Conservation (phyloP, 2,113 vertebrate species). For the Cariama cristata region DNA sequence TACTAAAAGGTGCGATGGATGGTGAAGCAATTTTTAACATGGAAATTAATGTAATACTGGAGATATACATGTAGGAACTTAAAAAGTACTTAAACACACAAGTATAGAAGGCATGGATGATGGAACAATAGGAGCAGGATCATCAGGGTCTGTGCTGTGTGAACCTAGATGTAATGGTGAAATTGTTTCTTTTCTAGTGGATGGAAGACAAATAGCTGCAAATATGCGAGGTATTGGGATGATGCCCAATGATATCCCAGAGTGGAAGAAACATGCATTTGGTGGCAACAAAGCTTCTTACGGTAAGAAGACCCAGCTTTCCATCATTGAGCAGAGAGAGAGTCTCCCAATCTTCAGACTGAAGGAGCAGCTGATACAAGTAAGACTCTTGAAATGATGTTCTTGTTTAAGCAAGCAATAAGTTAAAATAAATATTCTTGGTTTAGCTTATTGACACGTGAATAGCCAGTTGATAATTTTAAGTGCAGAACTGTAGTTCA, state of each 20-base stretch:
- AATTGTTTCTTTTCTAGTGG: slow-evolving; percentile 63
- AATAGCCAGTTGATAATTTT: neutral
- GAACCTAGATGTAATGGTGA: neutral
- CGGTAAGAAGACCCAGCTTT: slow-evolving; percentile 95
- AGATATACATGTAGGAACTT: accelerated
- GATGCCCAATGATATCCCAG: slow-evolving; percentile 98
- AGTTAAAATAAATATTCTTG: neutral
- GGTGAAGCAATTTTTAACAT: neutral
- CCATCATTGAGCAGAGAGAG: slow-evolving; percentile 97
- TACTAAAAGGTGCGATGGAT: neutral
- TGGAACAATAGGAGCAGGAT: neutral
- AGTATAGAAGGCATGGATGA: neutral
- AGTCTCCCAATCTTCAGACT: slow-evolving; percentile 97
- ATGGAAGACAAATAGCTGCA: slow-evolving; percentile 96
- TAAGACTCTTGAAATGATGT: slow-evolving; percentile 46
- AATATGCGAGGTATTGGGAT: slow-evolving; percentile 99
- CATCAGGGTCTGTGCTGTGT: neutral
- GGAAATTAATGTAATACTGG: neutral
- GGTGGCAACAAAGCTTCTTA: slow-evolving; percentile 99
- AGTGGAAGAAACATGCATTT: slow-evolving; percentile 99
- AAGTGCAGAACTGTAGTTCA: neutral
- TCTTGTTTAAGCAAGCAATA: neutral
- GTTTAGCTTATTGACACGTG: neutral
- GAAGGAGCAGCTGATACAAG: slow-evolving; percentile 97
- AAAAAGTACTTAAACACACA: neutral